Conservation (phyloP, 2,113 vertebrate genomes). For the Tamias sibiricus region DNA sequence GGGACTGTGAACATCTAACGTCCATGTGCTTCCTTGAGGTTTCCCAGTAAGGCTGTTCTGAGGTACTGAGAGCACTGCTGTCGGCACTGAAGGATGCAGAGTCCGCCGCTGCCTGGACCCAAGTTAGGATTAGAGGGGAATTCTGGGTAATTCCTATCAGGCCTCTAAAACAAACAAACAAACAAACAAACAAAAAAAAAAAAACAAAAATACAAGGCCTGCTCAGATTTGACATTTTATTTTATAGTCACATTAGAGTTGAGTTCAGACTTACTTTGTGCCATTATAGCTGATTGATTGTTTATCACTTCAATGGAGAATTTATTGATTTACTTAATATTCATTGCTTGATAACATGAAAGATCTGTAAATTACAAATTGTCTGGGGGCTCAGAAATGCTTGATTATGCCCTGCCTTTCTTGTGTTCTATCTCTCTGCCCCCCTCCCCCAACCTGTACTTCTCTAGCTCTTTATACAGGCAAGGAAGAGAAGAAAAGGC, state of each 20-base stretch:
- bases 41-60: neutral
- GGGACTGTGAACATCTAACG: neutral
- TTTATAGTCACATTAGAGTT: slow-evolving; percentile 63
- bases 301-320: slow-evolving; percentile 67
- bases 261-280: slow-evolving; percentile 62
- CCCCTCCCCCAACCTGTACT: rapidly evolving
- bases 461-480: neutral
- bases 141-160: neutral
- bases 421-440: neutral
- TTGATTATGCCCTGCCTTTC: neutral
- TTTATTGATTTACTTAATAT: slow-evolving; percentile 65
- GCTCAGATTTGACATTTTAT: slow-evolving; percentile 52
- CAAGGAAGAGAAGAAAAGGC: neutral
- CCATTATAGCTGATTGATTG: slow-evolving; percentile 58
- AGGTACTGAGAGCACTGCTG: neutral
- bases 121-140: neutral
- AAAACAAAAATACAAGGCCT: neutral
- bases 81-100: neutral
- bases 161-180: neutral
- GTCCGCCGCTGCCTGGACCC: neutral
- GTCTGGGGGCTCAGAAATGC: neutral
- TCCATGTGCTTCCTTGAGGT: rapidly evolving
- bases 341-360: slow-evolving; percentile 47
- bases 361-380: slow-evolving; percentile 38
- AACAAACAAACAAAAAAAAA: neutral